Conservation (phyloP, 2,888 invertebrate species). For the Mesorhabditis sp. region DNA sequence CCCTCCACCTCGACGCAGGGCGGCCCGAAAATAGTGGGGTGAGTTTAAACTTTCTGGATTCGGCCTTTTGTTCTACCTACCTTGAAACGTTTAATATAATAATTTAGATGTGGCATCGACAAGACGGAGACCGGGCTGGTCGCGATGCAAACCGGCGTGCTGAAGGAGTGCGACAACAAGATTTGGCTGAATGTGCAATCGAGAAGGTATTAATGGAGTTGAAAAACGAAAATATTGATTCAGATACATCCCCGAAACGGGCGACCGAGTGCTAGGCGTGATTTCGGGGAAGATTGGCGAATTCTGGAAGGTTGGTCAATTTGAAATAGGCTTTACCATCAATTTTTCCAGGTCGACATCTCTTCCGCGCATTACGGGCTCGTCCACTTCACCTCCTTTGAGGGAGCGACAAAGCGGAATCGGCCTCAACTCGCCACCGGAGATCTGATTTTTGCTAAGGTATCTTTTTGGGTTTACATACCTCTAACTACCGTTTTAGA, state of each 20-base stretch:
- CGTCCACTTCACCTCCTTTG: constrained; percentile 33
- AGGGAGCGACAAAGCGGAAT: constrained; percentile 57
- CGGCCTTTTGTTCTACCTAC: too few relatives aligned
- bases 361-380: too few relatives aligned
- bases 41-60: too few relatives aligned
- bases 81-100: too few relatives aligned
- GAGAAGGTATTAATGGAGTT: constrained; percentile 22
- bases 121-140: constrained; percentile 18
- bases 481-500: too few relatives aligned
- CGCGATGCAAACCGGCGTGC: constrained; percentile 29
- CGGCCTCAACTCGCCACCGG: constrained; percentile 52
- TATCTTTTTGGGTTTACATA: too few relatives aligned
- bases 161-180: constrained; percentile 24
- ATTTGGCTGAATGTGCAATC: constrained; percentile 39
- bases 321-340: neutral
- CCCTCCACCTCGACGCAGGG: too few relatives aligned
- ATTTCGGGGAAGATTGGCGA: constrained; percentile 48
- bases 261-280: constrained; percentile 52
- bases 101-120: constrained; percentile 37
- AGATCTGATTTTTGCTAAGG: constrained; percentile 48
- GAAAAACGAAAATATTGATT: constrained; percentile 12
- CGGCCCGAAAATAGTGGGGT: too few relatives aligned
- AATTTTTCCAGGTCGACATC: neutral
- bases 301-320: constrained; percentile 46
- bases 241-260: constrained; percentile 52